phyloP scores from a whole-genome alignment of 2,797 vertebrate genomes.

The Graptemys geographica region DNA sequence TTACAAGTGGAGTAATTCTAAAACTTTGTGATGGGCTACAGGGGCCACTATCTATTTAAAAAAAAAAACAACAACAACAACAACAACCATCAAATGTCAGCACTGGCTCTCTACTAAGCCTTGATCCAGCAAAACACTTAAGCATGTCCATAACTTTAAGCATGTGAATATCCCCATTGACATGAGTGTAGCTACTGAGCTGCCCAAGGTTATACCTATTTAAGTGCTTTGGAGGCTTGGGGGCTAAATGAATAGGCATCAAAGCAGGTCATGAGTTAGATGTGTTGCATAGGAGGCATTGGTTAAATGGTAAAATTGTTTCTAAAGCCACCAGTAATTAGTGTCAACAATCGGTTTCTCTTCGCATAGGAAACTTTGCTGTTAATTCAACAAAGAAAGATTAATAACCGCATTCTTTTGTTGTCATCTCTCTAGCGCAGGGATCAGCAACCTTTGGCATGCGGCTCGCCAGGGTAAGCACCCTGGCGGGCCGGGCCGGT shows the following conservation, averaged over 20 bases:
- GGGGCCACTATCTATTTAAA: background rate
- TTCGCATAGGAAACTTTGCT: constrained; percentile 26
- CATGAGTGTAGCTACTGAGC: background rate
- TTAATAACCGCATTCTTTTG: constrained; percentile 59
- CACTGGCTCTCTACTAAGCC: background rate
- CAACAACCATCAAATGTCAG: background rate
- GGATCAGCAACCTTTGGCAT: too few species aligned
- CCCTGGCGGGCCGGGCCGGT: too few species aligned
- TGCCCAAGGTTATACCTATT: background rate
- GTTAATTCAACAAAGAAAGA: constrained; percentile 19
- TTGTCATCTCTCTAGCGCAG: constrained; percentile 28
- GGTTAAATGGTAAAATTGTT: background rate
- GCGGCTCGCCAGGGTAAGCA: too few species aligned
- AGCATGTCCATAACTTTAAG: background rate
- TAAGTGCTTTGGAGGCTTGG: background rate
- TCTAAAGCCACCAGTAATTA: constrained; percentile 36
- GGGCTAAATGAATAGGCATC: background rate
- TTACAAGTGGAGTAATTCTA: background rate
- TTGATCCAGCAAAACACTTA: background rate
- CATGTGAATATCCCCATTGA: background rate
- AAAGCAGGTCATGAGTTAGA: background rate
- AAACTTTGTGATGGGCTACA: background rate
- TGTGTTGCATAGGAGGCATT: background rate
- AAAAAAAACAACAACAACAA: background rate
- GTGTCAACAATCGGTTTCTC: constrained; percentile 25